Conservation (phyloP, 1,140 invertebrate species). For the Sycobia sp. region DNA sequence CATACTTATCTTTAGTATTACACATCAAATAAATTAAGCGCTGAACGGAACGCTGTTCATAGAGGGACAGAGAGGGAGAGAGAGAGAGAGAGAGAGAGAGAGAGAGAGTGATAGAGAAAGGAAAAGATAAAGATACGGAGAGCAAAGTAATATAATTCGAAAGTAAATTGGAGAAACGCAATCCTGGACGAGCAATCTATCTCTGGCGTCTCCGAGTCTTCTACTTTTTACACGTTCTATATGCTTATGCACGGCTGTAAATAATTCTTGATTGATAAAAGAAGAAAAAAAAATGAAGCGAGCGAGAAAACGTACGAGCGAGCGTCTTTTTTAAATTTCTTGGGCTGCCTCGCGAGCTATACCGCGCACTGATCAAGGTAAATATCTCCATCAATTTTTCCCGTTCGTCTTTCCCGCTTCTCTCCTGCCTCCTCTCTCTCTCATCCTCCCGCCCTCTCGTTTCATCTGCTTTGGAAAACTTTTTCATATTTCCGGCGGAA, state of each 20-base stretch:
- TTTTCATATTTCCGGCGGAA: background rate
- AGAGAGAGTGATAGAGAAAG: no score
- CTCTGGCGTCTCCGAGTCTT: conserved; percentile 4
- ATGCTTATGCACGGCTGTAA: conserved; percentile 26
- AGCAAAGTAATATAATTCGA: conserved; percentile 18
- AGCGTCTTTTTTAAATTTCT: background rate
- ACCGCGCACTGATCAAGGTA: conserved; percentile 28
- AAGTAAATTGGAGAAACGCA: conserved; percentile 11
- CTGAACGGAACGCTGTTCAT: no score
- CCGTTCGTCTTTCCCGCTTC: background rate
- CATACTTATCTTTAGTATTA: no score
- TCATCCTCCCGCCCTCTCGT: background rate
- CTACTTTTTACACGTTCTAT: conserved; percentile 9
- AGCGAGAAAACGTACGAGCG: background rate
- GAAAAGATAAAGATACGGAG: no score
- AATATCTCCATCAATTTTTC: conserved; percentile 18
- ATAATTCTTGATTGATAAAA: conserved; percentile 39
- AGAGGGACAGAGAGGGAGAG: no score
- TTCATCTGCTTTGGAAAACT: background rate
- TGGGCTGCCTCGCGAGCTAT: background rate
- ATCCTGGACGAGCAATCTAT: background rate
- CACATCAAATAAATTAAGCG: no score
- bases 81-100: no score
- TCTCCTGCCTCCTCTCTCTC: background rate
- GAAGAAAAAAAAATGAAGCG: conserved; percentile 19